Conservation (phyloP, 2,888 invertebrate genomes). For the Cheilosia vulpina region DNA sequence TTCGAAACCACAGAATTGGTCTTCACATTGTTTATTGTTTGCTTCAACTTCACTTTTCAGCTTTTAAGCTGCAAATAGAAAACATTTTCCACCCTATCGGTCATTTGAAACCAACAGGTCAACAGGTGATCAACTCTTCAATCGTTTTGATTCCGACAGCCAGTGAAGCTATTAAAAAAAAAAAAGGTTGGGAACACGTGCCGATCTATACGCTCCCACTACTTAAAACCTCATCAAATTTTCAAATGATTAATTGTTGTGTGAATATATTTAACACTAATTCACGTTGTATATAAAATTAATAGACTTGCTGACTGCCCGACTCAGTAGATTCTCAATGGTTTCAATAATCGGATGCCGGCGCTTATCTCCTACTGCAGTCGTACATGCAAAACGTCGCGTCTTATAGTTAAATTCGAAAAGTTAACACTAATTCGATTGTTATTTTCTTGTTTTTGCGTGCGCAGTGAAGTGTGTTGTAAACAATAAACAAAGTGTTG, state of each 20-base stretch:
- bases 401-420: no score
- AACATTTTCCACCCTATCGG: no score
- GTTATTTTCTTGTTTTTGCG: not conserved
- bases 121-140: no score
- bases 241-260: not conserved
- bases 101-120: no score
- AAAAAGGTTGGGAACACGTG: not conserved
- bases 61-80: no score
- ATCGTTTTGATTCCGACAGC: no score
- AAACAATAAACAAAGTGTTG: no score
- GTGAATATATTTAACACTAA: not conserved
- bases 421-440: no score
- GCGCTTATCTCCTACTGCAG: not conserved
- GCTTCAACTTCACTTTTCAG: no score
- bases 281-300: not conserved
- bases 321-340: not conserved
- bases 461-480: not conserved
- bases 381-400: not conserved
- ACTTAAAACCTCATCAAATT: not conserved
- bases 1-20: no score
- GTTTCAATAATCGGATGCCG: conserved; percentile 9
- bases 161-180: no score
- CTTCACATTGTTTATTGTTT: no score
- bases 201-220: not conserved
- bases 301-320: conserved; percentile 5